These are phyloP conservation scores for Callosobruchus maculatus DNA, from an alignment of 2,888 invertebrate species.

Conservation along the genomic window DNA sequence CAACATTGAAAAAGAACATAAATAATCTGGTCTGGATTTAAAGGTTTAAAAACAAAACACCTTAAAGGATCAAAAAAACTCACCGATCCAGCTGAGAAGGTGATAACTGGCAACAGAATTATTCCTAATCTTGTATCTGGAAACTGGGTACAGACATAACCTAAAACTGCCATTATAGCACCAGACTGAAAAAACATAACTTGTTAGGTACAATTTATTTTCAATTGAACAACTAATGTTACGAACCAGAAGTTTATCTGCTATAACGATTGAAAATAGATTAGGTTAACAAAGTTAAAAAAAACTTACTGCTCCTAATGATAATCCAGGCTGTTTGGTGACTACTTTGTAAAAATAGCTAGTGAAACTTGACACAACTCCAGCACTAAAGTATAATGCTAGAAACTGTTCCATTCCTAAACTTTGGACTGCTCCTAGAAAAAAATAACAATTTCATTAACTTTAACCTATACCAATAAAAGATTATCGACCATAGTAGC, in stretches of 20 bases:
- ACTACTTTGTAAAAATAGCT: constrained; percentile 79
- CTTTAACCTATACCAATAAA: no score
- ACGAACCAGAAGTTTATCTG: no score
- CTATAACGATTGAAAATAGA: not conserved
- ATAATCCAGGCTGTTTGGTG: constrained; percentile 67
- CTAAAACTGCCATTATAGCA: constrained; percentile 87
- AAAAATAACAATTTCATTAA: no score
- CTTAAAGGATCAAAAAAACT: constrained; percentile 39
- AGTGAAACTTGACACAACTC: constrained; percentile 79
- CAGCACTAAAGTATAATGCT: constrained; percentile 85
- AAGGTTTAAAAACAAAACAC: no score
- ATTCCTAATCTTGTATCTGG: constrained; percentile 87
- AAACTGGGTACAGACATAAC: constrained; percentile 81
- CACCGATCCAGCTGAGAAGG: constrained; percentile 83
- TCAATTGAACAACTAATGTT: no score
- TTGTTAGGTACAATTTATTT: constrained; percentile 1
- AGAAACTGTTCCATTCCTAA: constrained; percentile 91
- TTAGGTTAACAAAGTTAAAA: no score
- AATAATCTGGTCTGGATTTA: no score
- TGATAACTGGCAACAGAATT: constrained; percentile 83
- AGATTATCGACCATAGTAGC: no score
- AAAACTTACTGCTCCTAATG: constrained; percentile 86
- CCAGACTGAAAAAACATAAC: constrained; percentile 71
- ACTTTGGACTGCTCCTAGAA: constrained; percentile 61
- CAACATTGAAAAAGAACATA: constrained; percentile 34